Evolutionary conservation across 2,888 invertebrate species (phyloP), one percentile per base, ranked within the genome.

Genomic region (Acanthococcus lagerstroemiae): DNA sequence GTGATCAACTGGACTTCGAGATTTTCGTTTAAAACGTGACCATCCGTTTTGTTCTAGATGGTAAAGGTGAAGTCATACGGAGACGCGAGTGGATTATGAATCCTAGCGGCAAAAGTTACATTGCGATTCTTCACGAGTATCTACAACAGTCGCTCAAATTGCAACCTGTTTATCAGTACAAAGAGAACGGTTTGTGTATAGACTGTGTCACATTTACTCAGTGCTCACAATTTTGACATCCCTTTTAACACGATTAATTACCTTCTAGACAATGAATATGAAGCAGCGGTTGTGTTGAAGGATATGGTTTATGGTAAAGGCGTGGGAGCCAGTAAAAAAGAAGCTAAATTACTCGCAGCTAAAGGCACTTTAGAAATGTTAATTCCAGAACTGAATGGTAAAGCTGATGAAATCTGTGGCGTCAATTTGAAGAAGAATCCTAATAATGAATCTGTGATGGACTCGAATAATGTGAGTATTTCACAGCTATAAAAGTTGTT

Each of bases 121-220:
- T 97, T 12, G 94, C 95, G 71, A 94, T 97, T 74, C 82, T 99
- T 71, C 97, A 99, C 77, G 97, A 99, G 77, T 97, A 95, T 78
- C 92, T 95, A 46, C 93, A 96, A 71, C 90, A 95, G 74, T 94
- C 94, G 2, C 79, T 97, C 66, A 90, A 93, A 76, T 90, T 92
- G 70, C 94, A 95, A 72, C 95, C 95, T 1, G 86, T 88, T 0
- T 96, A 95, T 77, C 86, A 88, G 74, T 95, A 94, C 76, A 87
- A 87, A 72, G 95, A 95, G 78, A 79, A 94, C 56, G 69, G 69
- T 69, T 48, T 9, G 22, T 45, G 4, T 19, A 6, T 26, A 54
- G n/a, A n/a, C 50, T 19, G 21, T 50, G 7, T 50, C 17, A 50
- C 50, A 12, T 24, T 17, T 21, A 55, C 24, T 19, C 9, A 30